A percentile compares a stretch with the other conserved stretches of the same genome.
phyloP scores from a whole-genome alignment of 2,888 invertebrate genomes.

The Acrocera orbiculus region DNA sequence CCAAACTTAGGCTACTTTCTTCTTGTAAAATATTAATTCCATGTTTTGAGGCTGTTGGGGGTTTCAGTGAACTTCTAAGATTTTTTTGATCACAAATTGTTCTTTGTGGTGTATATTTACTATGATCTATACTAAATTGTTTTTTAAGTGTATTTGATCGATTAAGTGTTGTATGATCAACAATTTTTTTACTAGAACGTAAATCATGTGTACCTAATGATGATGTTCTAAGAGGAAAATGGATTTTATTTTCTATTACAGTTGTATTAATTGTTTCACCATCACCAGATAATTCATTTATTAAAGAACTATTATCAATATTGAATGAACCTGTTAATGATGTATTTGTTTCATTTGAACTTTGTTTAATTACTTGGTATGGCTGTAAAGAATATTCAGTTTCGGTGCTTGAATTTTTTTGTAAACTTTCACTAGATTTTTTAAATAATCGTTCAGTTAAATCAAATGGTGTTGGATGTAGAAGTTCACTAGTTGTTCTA shows the following conservation, averaged over 20 bases:
- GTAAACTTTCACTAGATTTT: conserved; percentile 30
- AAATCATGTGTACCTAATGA: conserved; percentile 20
- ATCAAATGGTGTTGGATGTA: conserved; percentile 18
- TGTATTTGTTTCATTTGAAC: conserved; percentile 32
- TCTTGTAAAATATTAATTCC: conserved; percentile 29
- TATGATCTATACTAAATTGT: conserved; percentile 32
- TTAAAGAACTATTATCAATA: conserved; percentile 29
- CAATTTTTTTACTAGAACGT: conserved; percentile 4
- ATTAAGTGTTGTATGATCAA: conserved; percentile 19
- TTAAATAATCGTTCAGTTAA: conserved; percentile 17
- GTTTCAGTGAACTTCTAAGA: conserved; percentile 19
- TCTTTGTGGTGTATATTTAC: conserved; percentile 20
- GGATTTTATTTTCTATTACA: conserved; percentile 14
- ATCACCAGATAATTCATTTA: conserved; percentile 28
- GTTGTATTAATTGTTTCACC: conserved; percentile 20
- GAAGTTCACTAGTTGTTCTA: conserved; percentile 25
- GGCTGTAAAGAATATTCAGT: conserved; percentile 32
- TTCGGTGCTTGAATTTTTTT: conserved; percentile 32
- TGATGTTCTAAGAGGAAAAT: conserved; percentile 18
- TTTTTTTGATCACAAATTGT: conserved; percentile 16
- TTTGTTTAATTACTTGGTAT: conserved; percentile 31
- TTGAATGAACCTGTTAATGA: conserved; percentile 31
- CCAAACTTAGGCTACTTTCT: conserved; percentile 32
- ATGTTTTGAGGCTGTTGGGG: conserved; percentile 21
- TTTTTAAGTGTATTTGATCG: conserved; percentile 28